Percentiles rank a stretch among this genome's conserved stretches.
phyloP scores from a whole-genome alignment of 1,140 invertebrate genomes.

The Rhagoletis zephyria region DNA sequence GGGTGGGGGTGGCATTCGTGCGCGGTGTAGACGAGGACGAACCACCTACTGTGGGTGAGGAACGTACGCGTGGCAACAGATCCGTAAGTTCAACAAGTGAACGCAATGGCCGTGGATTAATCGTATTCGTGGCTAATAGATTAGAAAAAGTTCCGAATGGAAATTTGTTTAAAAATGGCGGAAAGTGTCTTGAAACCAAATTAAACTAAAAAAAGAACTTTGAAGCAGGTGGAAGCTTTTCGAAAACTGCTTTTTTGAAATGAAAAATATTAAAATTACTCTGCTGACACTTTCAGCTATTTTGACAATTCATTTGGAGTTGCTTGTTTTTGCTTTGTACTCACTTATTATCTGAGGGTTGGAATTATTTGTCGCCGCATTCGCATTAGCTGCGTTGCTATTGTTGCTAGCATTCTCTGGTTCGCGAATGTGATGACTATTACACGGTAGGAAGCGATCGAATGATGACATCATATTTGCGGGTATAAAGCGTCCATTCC shows the following conservation, averaged over 20 bases:
- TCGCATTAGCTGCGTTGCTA: constrained; percentile 27
- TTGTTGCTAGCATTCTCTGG: constrained; percentile 54
- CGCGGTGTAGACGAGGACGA: neutral
- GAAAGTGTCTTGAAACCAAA: neutral
- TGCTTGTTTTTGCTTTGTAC: neutral
- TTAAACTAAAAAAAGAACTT: neutral
- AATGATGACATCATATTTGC: constrained; percentile 68
- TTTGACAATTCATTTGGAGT: neutral
- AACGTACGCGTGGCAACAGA: constrained; percentile 10
- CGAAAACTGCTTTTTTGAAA: neutral
- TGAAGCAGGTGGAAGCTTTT: neutral
- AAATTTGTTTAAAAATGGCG: constrained; percentile 7
- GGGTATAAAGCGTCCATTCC: constrained; percentile 68
- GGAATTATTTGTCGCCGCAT: neutral
- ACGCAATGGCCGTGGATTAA: constrained; percentile 16
- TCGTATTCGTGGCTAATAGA: constrained; percentile 37
- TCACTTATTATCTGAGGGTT: constrained; percentile 22
- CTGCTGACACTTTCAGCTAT: neutral
- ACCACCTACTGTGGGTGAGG: constrained; percentile 8
- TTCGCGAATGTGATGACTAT: constrained; percentile 72
- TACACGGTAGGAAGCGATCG: constrained; percentile 72
- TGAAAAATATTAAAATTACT: neutral
- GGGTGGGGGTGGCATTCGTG: neutral
- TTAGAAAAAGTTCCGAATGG: constrained; percentile 18
- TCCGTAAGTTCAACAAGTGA: neutral